Percentiles rank a stretch among this genome's conserved stretches.
phyloP scores from a whole-genome alignment of 2,888 invertebrate species.

The Pyrgus malvae region DNA sequence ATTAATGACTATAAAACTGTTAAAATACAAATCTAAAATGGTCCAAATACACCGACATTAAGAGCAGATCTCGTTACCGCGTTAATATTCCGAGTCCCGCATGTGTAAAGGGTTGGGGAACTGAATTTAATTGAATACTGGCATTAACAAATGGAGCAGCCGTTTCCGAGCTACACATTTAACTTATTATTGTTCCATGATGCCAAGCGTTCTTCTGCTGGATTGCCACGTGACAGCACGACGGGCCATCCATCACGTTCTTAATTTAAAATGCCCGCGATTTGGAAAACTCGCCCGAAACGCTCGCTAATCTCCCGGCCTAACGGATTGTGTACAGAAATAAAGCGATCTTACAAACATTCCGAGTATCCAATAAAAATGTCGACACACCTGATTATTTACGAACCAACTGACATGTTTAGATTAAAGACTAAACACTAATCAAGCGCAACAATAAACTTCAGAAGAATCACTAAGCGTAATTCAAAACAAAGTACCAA shows the following conservation, averaged over 20 bases:
- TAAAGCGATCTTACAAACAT: slow-evolving; percentile 65
- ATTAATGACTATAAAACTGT: slow-evolving; percentile 13
- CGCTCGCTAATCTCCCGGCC: slow-evolving; percentile 64
- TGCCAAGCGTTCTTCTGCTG: slow-evolving; percentile 58
- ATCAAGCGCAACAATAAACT: slow-evolving; percentile 54
- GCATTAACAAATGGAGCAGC: slow-evolving; percentile 78
- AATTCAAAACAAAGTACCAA: slow-evolving; percentile 69
- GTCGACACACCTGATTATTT: slow-evolving; percentile 44
- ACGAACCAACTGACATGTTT: slow-evolving; percentile 44
- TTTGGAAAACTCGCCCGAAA: slow-evolving; percentile 62
- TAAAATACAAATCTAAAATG: slow-evolving; percentile 21
- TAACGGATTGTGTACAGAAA: slow-evolving; percentile 60
- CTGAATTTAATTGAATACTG: slow-evolving; percentile 79
- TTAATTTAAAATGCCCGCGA: slow-evolving; percentile 78
- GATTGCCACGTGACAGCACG: slow-evolving; percentile 71
- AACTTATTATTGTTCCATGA: slow-evolving; percentile 76
- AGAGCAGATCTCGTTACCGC: slow-evolving; percentile 44
- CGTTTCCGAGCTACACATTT: slow-evolving; percentile 75
- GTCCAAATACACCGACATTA: slow-evolving; percentile 30
- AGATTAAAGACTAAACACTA: slow-evolving; percentile 50
- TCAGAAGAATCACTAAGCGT: slow-evolving; percentile 53
- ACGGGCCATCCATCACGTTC: slow-evolving; percentile 77
- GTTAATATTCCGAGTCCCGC: slow-evolving; percentile 69
- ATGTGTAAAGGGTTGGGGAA: slow-evolving; percentile 70
- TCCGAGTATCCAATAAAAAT: slow-evolving; percentile 56